Base-by-base conservation (phyloP, 2,797 vertebrate species). In the Coilia nasus region DNA sequence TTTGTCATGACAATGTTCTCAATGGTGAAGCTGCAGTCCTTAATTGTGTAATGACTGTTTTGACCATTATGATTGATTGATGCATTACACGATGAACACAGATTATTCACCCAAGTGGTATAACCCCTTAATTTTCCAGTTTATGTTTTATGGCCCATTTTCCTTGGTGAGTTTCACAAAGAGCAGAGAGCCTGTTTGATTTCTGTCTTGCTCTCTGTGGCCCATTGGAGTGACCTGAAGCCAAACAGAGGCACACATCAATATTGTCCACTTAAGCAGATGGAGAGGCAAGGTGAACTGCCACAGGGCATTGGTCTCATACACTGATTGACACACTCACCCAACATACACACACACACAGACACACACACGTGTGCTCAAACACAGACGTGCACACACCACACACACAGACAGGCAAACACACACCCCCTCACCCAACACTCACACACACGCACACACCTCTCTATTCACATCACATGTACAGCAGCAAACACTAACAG, bases 191-290 rank as follows among this genome's bases (percentile, higher is more conserved):
- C 25, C 17, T 21, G 35, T 14, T 28, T 78, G 28, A 17, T 78
- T 15, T 11, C 71, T 60, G 57, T 62, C 21, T 44, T 15, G 0
- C 71, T 31, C 15, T 78, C 35, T n/a, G 81, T 28, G 71, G 47
- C 54, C 75, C 44, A 83, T 75, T 54, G 50, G 46, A 78, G 56
- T 57, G 64, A 56, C 62, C 67, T 17, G 62, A 35, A 17, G 82
- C 59, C 64, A 2, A 28, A 71, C 11, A 47, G 12, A 23, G 59
- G 80, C 81, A 84, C 85, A 60, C 78, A 88, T 88, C 83, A 85
- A 85, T 81, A 87, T 81, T 47, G 60, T 83, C 82, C 82, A 80
- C 81, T 59, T 62, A 85, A 82, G 35, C 81, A 47, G 57, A 82
- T 25, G 35, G 67, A 25, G 59, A 82, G 62, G 6, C 35, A 75